These are phyloP conservation scores for Melieria omissa DNA, from an alignment of 2,888 invertebrate species.

Conservation along the genomic window DNA sequence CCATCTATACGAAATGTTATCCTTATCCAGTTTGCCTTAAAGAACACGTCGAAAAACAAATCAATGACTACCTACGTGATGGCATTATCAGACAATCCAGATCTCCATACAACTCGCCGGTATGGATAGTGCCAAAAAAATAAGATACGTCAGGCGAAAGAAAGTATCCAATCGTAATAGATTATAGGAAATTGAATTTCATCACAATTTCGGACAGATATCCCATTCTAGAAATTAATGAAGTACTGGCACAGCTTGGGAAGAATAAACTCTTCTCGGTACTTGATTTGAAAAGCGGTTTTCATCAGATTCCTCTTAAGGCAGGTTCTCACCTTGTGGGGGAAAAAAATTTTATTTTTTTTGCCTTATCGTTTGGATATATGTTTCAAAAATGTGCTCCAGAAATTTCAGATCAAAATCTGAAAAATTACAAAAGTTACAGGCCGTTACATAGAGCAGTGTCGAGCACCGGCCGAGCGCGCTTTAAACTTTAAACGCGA, in stretches of 20 bases:
- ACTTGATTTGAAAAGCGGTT: neutral
- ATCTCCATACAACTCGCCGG: neutral
- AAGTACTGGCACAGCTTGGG: neutral
- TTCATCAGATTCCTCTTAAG: neutral
- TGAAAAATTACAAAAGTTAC: no score
- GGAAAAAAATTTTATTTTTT: no score
- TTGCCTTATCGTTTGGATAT: no score
- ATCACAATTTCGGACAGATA: neutral
- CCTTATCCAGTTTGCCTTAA: neutral
- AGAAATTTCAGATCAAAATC: no score
- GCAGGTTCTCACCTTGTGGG: no score
- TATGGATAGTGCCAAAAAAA: no score
- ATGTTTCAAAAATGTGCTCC: no score
- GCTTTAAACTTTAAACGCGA: no score
- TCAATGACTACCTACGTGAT: slow-evolving; percentile 2
- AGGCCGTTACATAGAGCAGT: no score
- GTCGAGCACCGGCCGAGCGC: no score
- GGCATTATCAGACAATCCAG: slow-evolving; percentile 1
- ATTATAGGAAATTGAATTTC: neutral
- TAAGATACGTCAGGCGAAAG: neutral
- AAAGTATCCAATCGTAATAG: neutral
- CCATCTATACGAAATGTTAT: slow-evolving; percentile 1
- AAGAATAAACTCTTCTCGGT: neutral
- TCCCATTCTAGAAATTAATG: no score
- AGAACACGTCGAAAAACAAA: slow-evolving; percentile 7